These are phyloP conservation scores for Tachuris rubrigastra DNA, from an alignment of 2,113 vertebrate genomes.

Conservation along the genomic window DNA sequence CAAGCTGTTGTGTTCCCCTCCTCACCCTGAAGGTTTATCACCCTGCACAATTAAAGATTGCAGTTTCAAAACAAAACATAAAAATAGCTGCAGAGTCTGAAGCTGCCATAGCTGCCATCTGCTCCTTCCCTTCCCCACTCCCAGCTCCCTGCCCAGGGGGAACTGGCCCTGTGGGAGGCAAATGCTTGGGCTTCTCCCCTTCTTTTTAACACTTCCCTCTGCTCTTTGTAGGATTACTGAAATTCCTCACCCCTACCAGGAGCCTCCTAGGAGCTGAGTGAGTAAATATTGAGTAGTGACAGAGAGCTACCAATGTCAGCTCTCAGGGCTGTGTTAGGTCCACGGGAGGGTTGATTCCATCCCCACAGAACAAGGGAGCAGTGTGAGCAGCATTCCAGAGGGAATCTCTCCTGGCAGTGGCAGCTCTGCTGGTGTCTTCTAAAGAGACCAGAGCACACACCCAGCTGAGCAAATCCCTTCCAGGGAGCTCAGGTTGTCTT, in stretches of 20 bases:
- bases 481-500: not conserved
- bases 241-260: conserved; percentile 54
- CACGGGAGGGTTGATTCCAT: not conserved
- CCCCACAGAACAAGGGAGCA: not conserved
- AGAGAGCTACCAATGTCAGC: not conserved
- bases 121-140: not conserved
- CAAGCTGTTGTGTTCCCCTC: not conserved
- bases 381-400: not conserved
- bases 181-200: not conserved
- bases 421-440: not conserved
- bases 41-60: not conserved
- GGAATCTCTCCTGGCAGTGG: not conserved
- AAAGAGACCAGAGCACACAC: not conserved
- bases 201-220: not conserved
- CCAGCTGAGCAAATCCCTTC: not conserved
- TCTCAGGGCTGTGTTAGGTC: not conserved
- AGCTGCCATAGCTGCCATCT: not conserved
- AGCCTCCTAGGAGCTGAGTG: not conserved
- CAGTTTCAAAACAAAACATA: not conserved
- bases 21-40: not conserved
- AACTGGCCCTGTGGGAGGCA: rapidly evolving
- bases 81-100: not conserved
- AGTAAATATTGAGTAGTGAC: not conserved
- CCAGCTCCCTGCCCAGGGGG: not conserved
- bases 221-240: not conserved